Evolutionary conservation across 2,888 invertebrate species (phyloP).

Genomic region (Pterostichus niger): DNA sequence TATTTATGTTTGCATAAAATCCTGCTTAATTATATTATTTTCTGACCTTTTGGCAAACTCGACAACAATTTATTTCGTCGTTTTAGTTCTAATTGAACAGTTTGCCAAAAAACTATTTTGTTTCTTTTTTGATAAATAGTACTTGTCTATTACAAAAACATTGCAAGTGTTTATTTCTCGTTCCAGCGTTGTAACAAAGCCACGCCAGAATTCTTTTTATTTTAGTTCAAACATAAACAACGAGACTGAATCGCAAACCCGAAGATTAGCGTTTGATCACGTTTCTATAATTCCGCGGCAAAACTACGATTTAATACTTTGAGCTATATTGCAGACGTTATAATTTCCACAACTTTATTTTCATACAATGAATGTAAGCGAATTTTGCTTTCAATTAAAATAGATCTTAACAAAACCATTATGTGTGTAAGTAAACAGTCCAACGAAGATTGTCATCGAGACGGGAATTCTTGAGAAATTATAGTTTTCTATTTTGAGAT

Average conservation of each 20-base stretch:
- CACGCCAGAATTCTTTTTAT: slow-evolving; percentile 28
- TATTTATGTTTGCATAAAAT: too few species aligned
- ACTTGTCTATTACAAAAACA: too few species aligned
- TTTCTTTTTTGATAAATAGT: too few species aligned
- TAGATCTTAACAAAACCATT: too few species aligned
- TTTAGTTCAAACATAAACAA: slow-evolving; percentile 48
- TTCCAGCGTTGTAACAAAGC: background rate
- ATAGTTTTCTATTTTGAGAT: too few species aligned
- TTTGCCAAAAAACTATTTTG: background rate
- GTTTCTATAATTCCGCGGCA: slow-evolving; percentile 41
- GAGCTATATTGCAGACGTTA: slow-evolving; percentile 22
- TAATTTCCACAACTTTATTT: slow-evolving; percentile 8
- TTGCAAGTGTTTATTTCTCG: background rate
- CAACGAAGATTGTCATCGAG: too few species aligned
- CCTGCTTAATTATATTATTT: background rate
- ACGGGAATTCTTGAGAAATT: too few species aligned
- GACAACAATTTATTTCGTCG: background rate
- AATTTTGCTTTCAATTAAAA: too few species aligned
- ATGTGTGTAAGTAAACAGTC: too few species aligned
- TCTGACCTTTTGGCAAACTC: background rate
- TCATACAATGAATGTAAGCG: background rate
- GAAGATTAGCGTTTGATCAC: slow-evolving; percentile 42
- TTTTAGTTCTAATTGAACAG: slow-evolving; percentile 3
- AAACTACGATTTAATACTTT: slow-evolving; percentile 52
- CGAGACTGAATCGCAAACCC: slow-evolving; percentile 50